Evolutionary conservation across 2,113 vertebrate genomes (phyloP).

Genomic region (Prolemur simus): DNA sequence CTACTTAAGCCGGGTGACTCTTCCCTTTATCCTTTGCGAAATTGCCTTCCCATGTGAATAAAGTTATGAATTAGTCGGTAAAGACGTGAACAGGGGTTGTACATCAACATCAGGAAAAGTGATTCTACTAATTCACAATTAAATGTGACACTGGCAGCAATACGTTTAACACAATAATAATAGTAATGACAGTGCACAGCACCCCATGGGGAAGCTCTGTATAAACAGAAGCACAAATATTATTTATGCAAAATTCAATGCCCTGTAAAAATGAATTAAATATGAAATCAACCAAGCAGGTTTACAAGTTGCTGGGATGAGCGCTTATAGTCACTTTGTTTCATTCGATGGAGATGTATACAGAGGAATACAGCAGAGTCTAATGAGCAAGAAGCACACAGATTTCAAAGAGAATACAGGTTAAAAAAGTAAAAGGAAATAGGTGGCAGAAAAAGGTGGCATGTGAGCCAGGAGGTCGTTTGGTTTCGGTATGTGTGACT

Average conservation of each 20-base stretch:
- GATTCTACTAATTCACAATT: slow-evolving; percentile 71
- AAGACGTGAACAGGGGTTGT: neutral
- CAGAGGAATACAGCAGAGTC: neutral
- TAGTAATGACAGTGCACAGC: slow-evolving; percentile 40
- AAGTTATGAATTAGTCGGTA: neutral
- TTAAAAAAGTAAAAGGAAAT: neutral
- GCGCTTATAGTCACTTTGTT: slow-evolving; percentile 19
- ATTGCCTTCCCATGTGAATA: neutral
- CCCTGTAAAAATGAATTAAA: slow-evolving; percentile 74
- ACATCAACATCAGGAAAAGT: slow-evolving; percentile 62
- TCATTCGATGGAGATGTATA: neutral
- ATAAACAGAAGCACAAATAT: slow-evolving; percentile 67
- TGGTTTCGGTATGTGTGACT: slow-evolving; percentile 24
- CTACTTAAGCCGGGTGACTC: neutral
- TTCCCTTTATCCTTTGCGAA: neutral
- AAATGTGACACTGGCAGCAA: slow-evolving; percentile 23
- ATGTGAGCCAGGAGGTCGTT: slow-evolving; percentile 53
- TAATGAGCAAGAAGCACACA: neutral
- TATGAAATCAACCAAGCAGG: slow-evolving; percentile 68
- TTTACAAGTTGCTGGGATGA: slow-evolving; percentile 66
- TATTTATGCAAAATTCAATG: slow-evolving; percentile 69
- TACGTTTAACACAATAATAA: slow-evolving; percentile 51
- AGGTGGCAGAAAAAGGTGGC: neutral
- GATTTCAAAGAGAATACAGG: neutral
- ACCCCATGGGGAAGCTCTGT: slow-evolving; percentile 44